Percentiles rank a stretch among this genome's conserved stretches.
These are phyloP conservation scores for Girardinichthys multiradiatus DNA, from an alignment of 2,113 vertebrate genomes.

Conservation along the genomic window DNA sequence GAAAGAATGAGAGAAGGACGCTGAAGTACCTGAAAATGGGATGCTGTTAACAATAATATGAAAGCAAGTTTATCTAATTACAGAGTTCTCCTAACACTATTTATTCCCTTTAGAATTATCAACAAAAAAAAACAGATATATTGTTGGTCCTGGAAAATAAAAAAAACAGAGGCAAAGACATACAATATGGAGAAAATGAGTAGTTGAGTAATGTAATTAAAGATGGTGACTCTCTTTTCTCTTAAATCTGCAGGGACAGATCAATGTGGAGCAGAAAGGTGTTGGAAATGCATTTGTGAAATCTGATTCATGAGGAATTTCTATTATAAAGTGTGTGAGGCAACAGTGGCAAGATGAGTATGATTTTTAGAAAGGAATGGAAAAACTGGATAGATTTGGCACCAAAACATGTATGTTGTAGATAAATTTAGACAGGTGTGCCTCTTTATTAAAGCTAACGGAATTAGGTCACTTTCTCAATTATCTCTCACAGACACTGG, in stretches of 20 bases:
- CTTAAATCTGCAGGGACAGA: conserved; percentile 67
- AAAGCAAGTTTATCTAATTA: conserved; percentile 56
- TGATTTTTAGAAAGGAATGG: conserved; percentile 46
- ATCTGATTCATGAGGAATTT: conserved; percentile 42
- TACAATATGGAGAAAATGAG: conserved; percentile 44
- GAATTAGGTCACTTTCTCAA: conserved; percentile 61
- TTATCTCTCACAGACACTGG: conserved; percentile 71
- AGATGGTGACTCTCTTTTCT: conserved; percentile 40
- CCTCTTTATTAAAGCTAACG: conserved; percentile 38
- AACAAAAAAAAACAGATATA: conserved; percentile 55
- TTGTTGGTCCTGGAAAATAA: conserved; percentile 62
- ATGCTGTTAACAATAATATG: conserved; percentile 63
- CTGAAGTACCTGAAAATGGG: conserved; percentile 80
- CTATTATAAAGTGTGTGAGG: conserved; percentile 35
- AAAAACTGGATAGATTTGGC: conserved; percentile 31
- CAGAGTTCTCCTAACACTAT: conserved; percentile 50
- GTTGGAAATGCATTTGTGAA: conserved; percentile 27
- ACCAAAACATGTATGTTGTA: conserved; percentile 42
- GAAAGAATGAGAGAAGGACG: conserved; percentile 65
- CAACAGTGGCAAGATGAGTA: conserved; percentile 30
- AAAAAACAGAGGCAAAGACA: conserved; percentile 39
- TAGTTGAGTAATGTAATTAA: conserved; percentile 39
- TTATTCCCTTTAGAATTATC: conserved; percentile 54
- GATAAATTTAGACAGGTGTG: conserved; percentile 31
- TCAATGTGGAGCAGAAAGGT: conserved; percentile 51